Evolutionary conservation across 2,113 vertebrate genomes (phyloP), one percentile per base, ranked within the genome.

Genomic region (Propithecus coquereli): DNA sequence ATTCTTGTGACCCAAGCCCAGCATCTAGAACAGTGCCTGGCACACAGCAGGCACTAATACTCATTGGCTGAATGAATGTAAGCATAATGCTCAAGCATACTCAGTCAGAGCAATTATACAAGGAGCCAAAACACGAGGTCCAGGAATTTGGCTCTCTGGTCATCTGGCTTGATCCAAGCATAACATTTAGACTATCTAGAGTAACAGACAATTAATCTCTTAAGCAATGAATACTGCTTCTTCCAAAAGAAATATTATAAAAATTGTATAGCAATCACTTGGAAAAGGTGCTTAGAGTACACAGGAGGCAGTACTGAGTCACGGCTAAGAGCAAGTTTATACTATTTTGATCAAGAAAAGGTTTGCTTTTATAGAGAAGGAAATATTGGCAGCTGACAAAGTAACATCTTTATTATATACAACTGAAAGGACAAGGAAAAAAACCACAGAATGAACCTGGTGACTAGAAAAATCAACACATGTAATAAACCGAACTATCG

Each of bases 161-260:
- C 82, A 88, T 22, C 61, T 43, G 59, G 87, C 79, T 20, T 84
- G 94, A 81, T 63, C 71, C 89, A 88, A 92, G 82, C 50, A 32
- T 34, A 73, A 94, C 45, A 61, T 77, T 91, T 83, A 30, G 34
- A 61, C 13, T 50, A 89, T 47, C 59, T 74, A 52, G 59, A 89
- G 68, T 84, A 94, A 92, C 65, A 80, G 30, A 91, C 45, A 45
- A 50, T 65, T 91, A 37, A 59, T 87, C 87, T 96, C 90, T 82
- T 70, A 68, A 63, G 74, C 73, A 74, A 76, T 59, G 52, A 79
- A 70, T 22, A 61, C 0, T 10, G 43, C 52, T 90, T 77, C n/a
- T 94, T 92, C 71, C 76, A 88, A 85, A 91, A 94, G 50, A 91
- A 95, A 71, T 45, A 87, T 50, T n/a, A n/a, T 14, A 92, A 73